Conservation (phyloP, 2,888 invertebrate genomes). For the Hypsopygia costalis region DNA sequence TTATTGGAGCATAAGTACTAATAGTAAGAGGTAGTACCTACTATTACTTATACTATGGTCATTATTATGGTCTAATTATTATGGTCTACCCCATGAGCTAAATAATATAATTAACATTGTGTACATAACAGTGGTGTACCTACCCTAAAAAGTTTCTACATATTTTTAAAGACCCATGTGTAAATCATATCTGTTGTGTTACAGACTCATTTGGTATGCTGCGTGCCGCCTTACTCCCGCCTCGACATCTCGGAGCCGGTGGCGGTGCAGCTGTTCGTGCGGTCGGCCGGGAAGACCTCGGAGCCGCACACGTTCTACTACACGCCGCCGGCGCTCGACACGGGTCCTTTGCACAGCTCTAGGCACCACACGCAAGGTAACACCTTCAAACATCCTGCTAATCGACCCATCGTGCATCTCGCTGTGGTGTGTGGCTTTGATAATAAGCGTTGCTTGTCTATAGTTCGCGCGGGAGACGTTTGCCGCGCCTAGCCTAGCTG, state of each 20-base stretch:
- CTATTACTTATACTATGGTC: too few relatives aligned
- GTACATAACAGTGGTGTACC: too few relatives aligned
- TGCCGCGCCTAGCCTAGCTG: too few relatives aligned
- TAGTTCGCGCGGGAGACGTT: too few relatives aligned
- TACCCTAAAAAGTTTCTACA: too few relatives aligned
- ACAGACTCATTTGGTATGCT: slow-evolving; percentile 94
- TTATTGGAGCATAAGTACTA: too few relatives aligned
- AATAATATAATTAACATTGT: too few relatives aligned
- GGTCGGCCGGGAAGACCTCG: slow-evolving; percentile 92
- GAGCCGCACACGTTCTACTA: slow-evolving; percentile 92
- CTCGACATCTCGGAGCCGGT: slow-evolving; percentile 86
- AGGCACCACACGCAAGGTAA: slow-evolving; percentile 52
- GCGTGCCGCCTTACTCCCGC: slow-evolving; percentile 88
- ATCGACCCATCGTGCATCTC: neutral
- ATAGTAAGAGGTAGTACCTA: too few relatives aligned
- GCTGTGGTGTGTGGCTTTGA: slow-evolving; percentile 5
- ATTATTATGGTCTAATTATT: too few relatives aligned
- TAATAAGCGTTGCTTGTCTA: slow-evolving; percentile 1
- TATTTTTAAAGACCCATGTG: too few relatives aligned
- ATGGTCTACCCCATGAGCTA: too few relatives aligned
- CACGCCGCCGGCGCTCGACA: slow-evolving; percentile 77
- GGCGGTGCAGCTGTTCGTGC: slow-evolving; percentile 87
- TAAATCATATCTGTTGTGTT: slow-evolving; percentile 12
- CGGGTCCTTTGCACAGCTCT: slow-evolving; percentile 51
- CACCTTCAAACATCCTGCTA: neutral